Evolutionary conservation across 2,888 invertebrate species (phyloP), one percentile per base, ranked within the genome.

Genomic region (Autographa gamma): DNA sequence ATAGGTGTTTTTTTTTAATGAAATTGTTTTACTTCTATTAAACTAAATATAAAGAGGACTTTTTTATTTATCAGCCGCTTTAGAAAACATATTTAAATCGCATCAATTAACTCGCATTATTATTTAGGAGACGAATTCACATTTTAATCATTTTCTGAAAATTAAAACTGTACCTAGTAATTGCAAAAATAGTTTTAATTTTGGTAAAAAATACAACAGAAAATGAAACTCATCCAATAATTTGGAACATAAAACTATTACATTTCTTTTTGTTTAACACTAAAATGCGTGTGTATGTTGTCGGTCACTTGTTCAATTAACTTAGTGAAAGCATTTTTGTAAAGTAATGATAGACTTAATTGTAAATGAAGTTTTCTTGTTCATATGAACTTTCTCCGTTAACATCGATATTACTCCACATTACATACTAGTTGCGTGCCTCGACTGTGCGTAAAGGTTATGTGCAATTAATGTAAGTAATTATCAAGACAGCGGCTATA

Each of bases 381-480:
- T 2, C 67, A 4, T 65, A 16, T 41, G 11, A 43, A 18, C 34
- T 54, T 34, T 66, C 52, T 52, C 58, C 18, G 58, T 25, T 7
- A 9, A 8, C 18, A 59, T 58, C 18, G 16, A 9, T 52, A 18
- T 18, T 19, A 63, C 43, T 58, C 16, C 13, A 9, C 41, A 18
- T 18, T 19, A 63, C 43, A 52, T 9, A 62, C 34, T 32, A 4
- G 56, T 38, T 16, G 80, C 76, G 71, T 69, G 76, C 60, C 16
- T 48, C 34, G 52, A 71, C 65, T 19, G 13, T 34, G 52, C 13
- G 59, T 65, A 76, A 76, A 76, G 71, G 76, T 76, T 25, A 58
- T 11, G 25, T 61, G 60, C 61, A 38, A 66, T 71, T 80, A 66
- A 19, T 5, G 64, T 63, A 58, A 67, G 64, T 63, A 60, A 76